Percentiles rank a stretch among this genome's conserved stretches.
Conservation (phyloP, 2,888 invertebrate genomes). For the Sicus ferrugineus region DNA sequence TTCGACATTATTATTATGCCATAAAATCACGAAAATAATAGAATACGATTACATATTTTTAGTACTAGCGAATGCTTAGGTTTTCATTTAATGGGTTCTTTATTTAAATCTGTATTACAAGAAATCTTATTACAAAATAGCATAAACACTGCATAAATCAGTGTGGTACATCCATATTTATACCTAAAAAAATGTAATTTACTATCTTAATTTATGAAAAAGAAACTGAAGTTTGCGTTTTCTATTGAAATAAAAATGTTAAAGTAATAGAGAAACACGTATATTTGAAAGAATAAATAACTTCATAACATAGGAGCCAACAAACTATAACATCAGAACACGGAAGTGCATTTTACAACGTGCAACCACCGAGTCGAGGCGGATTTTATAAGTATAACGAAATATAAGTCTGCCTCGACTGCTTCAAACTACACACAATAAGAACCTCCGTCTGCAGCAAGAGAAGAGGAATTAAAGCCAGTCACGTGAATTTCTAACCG, state of each 20-base stretch:
- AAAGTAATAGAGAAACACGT: neutral
- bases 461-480: neutral
- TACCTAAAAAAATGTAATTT: neutral
- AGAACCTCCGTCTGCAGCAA: too few species aligned
- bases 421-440: too few species aligned
- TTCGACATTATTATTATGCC: too few species aligned
- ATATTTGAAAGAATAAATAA: neutral
- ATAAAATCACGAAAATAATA: too few species aligned
- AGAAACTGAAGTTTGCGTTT: neutral
- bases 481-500: slow-evolving; percentile 33
- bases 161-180: slow-evolving; percentile 2
- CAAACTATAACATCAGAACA: slow-evolving; percentile 36
- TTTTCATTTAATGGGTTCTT: slow-evolving; percentile 51
- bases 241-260: slow-evolving; percentile 19
- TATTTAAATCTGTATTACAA: slow-evolving; percentile 5
- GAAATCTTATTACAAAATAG: slow-evolving; percentile 8
- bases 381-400: too few species aligned
- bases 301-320: slow-evolving; percentile 31
- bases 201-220: slow-evolving; percentile 3
- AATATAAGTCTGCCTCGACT: neutral
- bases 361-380: slow-evolving; percentile 2
- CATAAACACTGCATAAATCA: slow-evolving; percentile 30
- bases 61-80: neutral
- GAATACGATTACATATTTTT: too few species aligned
- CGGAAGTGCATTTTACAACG: slow-evolving; percentile 28